Base-by-base conservation (phyloP, 2,113 vertebrate species). In the Mormyrus iriodes region DNA sequence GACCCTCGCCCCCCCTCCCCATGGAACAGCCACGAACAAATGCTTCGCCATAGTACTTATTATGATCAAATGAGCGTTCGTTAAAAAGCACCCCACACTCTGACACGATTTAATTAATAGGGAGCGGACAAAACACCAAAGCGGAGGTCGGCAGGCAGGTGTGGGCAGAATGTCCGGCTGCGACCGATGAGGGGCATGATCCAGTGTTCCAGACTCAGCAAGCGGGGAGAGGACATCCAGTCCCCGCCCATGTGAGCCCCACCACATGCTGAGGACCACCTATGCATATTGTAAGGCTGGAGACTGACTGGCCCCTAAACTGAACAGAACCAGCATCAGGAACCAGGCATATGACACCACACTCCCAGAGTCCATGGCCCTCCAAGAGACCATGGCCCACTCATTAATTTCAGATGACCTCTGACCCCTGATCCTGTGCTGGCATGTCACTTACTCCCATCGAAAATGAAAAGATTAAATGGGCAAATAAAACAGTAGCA, bases 81-180 rank as follows among this genome's bases (percentile, higher is more conserved):
- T 96, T 96, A 95, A 95, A 96, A 95, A 93, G 94, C 94, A 88
- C 94, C 95, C 94, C 90, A 82, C 93, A 94, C 93, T 35, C 94
- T 93, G 94, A 95, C 93, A 93, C 91, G 93, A 91, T 93, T 95
- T 96, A 95, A 96, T 96, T 96, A 95, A 95, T 94, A 94, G 95
- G 94, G 91, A 92, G 93, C 92, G 94, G 94, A 96, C 95, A 95
- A 96, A 96, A 95, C 95, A 95, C 94, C 94, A 96, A 96, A 96
- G 94, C 94, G 93, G 94, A 93, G 95, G 95, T 94, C 94, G 93
- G 93, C 93, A 17, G 93, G 93, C 96, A 96, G 95, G 95, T 96
- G 95, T 94, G 94, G 88, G 51, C 46, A 58, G 48, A 85, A 92
- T 89, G 17, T 92, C 91, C 86, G 91, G 88, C 83, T 90, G 91